Evolutionary conservation across 2,797 vertebrate genomes (phyloP), one percentile per base, ranked within the genome.

Genomic region (Peromyscus nudipes): DNA sequence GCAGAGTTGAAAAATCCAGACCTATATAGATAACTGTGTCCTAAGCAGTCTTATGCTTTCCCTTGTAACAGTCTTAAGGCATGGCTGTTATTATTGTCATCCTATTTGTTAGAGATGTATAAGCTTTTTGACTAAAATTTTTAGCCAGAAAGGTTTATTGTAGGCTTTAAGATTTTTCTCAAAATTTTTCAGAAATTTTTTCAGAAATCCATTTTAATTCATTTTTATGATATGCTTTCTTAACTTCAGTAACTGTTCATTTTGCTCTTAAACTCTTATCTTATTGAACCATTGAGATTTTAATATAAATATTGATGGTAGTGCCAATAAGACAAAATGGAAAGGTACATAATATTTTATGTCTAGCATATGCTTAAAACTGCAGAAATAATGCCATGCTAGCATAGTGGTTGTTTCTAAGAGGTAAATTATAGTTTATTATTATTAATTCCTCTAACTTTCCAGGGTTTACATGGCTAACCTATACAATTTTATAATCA

Each of bases 251-350:
- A 76, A 40, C 71, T 65, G 8, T 89, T 92, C 7, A 14, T 71
- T 96, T 92, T 92, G 71, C 85, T 95, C 46, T 94, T 82, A 71
- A 65, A 81, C 12, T 69, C 1, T 71, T 75, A 37, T 69, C 34
- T 89, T 60, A 52, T 1, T 75, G 65, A 89, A 80, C 37, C 23
- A 37, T 19, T 64, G 40, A 91, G 82, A 87, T 75, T 90, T 84
- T 37, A 79, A 4, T 55, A 2, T 87, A 55, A 82, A 55, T 40
- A 75, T 17, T 76, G 57, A 88, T 49, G n/a, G 69, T 13, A 23
- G 34, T 69, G 12, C 81, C 40, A 69, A 75, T 90, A 96, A 94
- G 92, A 16, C 87, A 83, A 64, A 95, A 76, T 81, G 55, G 8
- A 43, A 62, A 92, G 10, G 3, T 55, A 7, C 31, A 43, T 75